Evolutionary conservation across 2,797 vertebrate genomes (phyloP), one percentile per base, ranked within the genome.

Genomic region (Otus scops): DNA sequence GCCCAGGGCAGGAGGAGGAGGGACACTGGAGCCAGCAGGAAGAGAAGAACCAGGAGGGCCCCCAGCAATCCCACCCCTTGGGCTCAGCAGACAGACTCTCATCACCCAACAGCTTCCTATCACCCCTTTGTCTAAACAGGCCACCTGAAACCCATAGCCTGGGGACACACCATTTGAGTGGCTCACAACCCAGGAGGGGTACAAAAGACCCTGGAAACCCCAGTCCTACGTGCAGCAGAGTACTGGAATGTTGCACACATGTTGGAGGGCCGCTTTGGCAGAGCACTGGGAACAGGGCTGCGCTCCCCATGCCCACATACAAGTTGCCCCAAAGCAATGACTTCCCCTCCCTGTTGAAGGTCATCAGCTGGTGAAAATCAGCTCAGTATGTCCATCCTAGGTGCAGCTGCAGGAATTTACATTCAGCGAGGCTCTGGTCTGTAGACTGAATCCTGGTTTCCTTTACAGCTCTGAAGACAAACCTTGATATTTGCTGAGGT

Each of bases 161-260:
- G 0, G 32, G 17, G 41, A 11, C 4, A 47, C 21, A 4, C 32
- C 7, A 1, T 45, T 9, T 9, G 22, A 56, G 30, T 9, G 7
- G 19, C 27, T 85, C 15, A 5, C 12, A 64, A 13, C 2, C 4
- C 4, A 3, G 28, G 24, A 63, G 22, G 7, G 11, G 18, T 18
- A 30, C 43, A 34, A 3, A 19, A 61, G 38, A 39, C 38, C 38
- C 38, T 48, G 30, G 64, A 93, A 83, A 3, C 5, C 30, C 13
- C 24, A 16, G 22, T 43, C 30, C 43, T 27, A 36, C 9, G 4
- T 0, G 1, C 64, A 67, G 75, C 22, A 56, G n/a, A 38, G 27
- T 6, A 2, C 17, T 19, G 22, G 41, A 30, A 7, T 5, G 21
- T 7, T 57, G 45, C 1, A 0, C 3, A 8, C 15, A 0, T 1